Base-by-base conservation (phyloP, 1,140 invertebrate species). In the Coelopa frigida region DNA sequence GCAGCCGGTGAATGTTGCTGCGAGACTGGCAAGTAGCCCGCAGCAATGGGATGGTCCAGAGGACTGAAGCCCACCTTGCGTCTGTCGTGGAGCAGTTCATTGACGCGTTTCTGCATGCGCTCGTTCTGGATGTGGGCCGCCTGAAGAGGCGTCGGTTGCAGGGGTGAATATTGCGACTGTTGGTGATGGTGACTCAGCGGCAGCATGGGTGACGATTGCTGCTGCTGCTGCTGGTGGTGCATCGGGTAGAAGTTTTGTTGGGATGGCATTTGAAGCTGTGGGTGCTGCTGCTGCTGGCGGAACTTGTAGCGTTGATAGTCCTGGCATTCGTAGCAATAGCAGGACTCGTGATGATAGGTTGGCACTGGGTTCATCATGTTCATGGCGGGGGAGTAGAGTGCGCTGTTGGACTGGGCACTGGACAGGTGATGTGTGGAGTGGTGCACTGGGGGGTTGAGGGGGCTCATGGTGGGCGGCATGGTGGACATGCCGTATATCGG, bases 291-390 rank as follows among this genome's bases (percentile, higher is more conserved):
- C 14, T 29, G 22, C 3, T 22, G 59, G 51, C 1, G 38, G 4
- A 20, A 17, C 3, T 31, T 32, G 18, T 38, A 35, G 10, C 46
- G 40, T 22, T 42, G 56, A 41, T 60, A 68, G 29, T 55, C 60
- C 48, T 69, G 66, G 39, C 66, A 69, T 17, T 69, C 65, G 46
- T 64, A 69, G 36, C 66, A 69, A 36, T 57, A 68, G 50, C 65
- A 69, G 26, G 54, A 60, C 21, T 69, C 61, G 20, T 70, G 66
- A 51, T 64, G 67, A 40, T 51, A 42, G 10, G 7, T 5, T 31
- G 7, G 43, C 3, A 11, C 15, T 15, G 4, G 36, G 33, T 12
- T n/a, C n/a, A n/a, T n/a, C n/a, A n/a, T n/a, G n/a, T n/a, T n/a
- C n/a, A n/a, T n/a, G n/a, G n/a, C n/a, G n/a, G n/a, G n/a, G n/a